Evolutionary conservation across 2,113 vertebrate genomes (phyloP), one percentile per base, ranked within the genome.

Genomic region (Pangasianodon hypophthalmus): DNA sequence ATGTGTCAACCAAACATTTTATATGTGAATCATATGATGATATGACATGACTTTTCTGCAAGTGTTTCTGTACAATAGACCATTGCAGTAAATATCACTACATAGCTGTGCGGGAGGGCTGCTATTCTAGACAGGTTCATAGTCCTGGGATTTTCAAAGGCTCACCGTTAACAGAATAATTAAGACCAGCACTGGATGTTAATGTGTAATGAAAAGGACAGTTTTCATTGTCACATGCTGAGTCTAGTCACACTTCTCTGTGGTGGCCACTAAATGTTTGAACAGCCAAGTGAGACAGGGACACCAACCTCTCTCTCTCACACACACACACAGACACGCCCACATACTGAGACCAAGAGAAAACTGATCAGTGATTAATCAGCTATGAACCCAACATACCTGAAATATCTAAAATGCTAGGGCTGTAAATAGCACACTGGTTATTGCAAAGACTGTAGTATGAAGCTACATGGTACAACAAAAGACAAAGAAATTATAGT

Each of bases 241-340:
- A 94, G 94, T 95, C 95, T 93, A 93, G 92, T 95, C 95, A 95
- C 93, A 93, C 94, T 94, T 93, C 91, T 90, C 88, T 87, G 91
- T 92, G 93, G 92, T 90, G 85, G 86, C 84, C 83, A 52, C 89
- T 92, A 91, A 93, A 93, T 91, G 52, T 90, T 83, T 84, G 16
- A 86, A 80, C 79, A 73, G 79, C 77, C 75, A 52, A 77, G 87
- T 88, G 69, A 67, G 69, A 44, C 32, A 81, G 50, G 6, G 81
- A 71, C 37, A 29, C n/a, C 32, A 62, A 29, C 21, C 62, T 88
- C 10, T 77, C 48, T 75, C 81, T 37, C 52, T 82, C 58, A 62
- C 26, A 80, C 32, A 54, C 82, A 88, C 54, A 86, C 44, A 73
- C 10, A 41, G 8, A 60, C 52, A 50, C 60, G 46, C 69, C 73